These are phyloP conservation scores for Pseudomyrmex flavicornis DNA, from an alignment of 1,140 invertebrate genomes.

Conservation along the genomic window DNA sequence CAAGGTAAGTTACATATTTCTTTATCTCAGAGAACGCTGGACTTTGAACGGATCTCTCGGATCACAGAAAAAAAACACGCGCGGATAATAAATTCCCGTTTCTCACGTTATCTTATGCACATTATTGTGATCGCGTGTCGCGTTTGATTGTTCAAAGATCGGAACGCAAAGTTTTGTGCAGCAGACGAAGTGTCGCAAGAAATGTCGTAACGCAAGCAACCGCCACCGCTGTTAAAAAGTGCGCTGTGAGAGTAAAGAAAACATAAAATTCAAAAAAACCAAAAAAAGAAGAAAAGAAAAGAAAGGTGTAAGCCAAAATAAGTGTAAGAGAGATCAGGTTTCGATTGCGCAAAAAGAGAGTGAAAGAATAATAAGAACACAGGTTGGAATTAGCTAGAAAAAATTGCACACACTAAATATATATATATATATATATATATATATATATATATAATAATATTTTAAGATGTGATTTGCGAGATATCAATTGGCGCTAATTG, in stretches of 20 bases:
- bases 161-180: conserved; percentile 27
- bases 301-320: conserved; percentile 55
- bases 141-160: neutral
- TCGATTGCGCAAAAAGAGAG: conserved; percentile 38
- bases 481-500: neutral
- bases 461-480: conserved; percentile 16
- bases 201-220: conserved; percentile 43
- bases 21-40: conserved; percentile 56
- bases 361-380: conserved; percentile 48
- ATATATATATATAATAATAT: conserved; percentile 56
- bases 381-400: conserved; percentile 44
- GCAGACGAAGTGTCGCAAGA: conserved; percentile 32
- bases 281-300: conserved; percentile 7
- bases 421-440: conserved; percentile 73
- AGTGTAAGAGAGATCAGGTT: conserved; percentile 60
- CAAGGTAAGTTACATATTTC: conserved; percentile 73
- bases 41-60: conserved; percentile 39
- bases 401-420: conserved; percentile 82
- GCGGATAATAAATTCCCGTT: conserved; percentile 25
- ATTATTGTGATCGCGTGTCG: conserved; percentile 19
- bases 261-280: neutral
- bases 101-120: neutral
- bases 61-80: conserved; percentile 34
- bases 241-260: conserved; percentile 9
- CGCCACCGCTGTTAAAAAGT: conserved; percentile 40